phyloP scores from a whole-genome alignment of 2,888 invertebrate genomes.

The Stegophylla sp. region DNA sequence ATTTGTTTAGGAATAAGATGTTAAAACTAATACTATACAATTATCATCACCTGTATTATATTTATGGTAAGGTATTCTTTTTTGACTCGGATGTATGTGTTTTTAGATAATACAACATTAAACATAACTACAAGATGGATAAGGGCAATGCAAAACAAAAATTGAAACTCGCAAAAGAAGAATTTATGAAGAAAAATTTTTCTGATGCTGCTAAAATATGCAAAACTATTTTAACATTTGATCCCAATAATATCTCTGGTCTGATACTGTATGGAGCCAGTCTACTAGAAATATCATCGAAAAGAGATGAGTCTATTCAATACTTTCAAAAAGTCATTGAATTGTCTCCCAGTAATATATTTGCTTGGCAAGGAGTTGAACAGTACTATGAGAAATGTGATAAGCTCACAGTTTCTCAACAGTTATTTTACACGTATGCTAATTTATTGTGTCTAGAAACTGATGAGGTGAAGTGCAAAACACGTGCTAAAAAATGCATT shows the following conservation, averaged over 20 bases:
- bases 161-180: constrained; percentile 53
- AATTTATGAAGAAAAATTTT: constrained; percentile 54
- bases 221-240: constrained; percentile 17
- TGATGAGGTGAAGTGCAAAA: constrained; percentile 29
- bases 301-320: constrained; percentile 45
- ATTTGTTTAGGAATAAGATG: no score
- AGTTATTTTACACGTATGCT: constrained; percentile 48
- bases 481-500: constrained; percentile 45
- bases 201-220: constrained; percentile 33
- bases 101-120: constrained; percentile 47
- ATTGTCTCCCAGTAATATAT: constrained; percentile 31
- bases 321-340: constrained; percentile 50
- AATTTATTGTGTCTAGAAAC: constrained; percentile 41
- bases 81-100: constrained; percentile 36
- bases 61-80: constrained; percentile 12
- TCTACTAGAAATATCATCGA: constrained; percentile 43
- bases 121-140: constrained; percentile 43
- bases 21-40: no score
- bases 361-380: constrained; percentile 51
- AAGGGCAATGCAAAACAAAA: constrained; percentile 43
- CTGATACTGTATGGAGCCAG: constrained; percentile 40
- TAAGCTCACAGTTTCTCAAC: constrained; percentile 18
- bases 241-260: constrained; percentile 40
- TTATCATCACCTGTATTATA: neutral
- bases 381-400: constrained; percentile 51